Evolutionary conservation across 2,797 vertebrate genomes (phyloP), one percentile per base, ranked within the genome.

Genomic region (Anguilla obscura): DNA sequence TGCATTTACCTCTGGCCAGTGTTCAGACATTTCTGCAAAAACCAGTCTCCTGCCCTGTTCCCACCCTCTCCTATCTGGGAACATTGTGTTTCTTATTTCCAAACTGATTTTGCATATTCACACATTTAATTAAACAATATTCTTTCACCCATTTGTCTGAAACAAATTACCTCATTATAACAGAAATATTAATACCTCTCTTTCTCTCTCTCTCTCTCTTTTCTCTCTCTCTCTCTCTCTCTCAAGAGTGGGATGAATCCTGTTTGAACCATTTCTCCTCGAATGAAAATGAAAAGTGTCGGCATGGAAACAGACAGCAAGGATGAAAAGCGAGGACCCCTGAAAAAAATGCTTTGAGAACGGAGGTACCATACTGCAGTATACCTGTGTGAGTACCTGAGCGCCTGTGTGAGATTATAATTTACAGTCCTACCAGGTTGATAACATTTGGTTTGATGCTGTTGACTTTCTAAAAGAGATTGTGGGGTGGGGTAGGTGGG

Each of bases 231-330:
- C n/a, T 66, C n/a, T 66, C 60, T 66, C 60, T n/a, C n/a, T 66
- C n/a, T 66, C 60, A 66, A 66, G 60, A n/a, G 60, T 66, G 24
- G 60, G 60, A 66, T 66, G 60, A 66, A 66, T 66, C 60, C 60
- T 24, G 60, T 3, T 60, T 60, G 16, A 66, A 2, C 21, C 1
- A 14, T 56, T 56, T 14, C 3, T 66, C 60, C 3, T n/a, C 2
- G 5, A 24, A 66, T 60, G 14, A n/a, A 66, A 66, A 66, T 66
- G 60, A 66, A 66, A 66, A 66, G 21, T 66, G 60, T 66, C 60
- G 60, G 60, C 60, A 66, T 66, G 60, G 60, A 66, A 66, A 66
- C 60, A 66, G 60, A n/a, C 60, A n/a, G n/a, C 24, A 27, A 66
- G 60, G 60, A 24, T 66, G 60, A 66, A 66, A n/a, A 66, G 60